Base-by-base conservation (phyloP, 2,888 invertebrate genomes). In the Ormyrus rosae region DNA sequence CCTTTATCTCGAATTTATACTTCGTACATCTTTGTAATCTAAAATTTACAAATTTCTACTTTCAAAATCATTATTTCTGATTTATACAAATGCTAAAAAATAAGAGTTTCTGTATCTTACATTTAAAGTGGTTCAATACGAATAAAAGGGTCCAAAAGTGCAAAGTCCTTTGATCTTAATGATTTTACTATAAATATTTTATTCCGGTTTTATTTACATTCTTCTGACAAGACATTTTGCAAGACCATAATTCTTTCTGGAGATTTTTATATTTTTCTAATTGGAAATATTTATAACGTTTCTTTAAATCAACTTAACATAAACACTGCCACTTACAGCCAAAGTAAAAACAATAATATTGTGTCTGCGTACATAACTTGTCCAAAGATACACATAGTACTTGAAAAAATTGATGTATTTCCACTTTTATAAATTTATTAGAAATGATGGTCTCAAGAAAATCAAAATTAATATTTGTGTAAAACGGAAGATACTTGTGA, bases 271-370 rank as follows among this genome's bases (percentile, higher is more conserved):
- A 34, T 34, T 34, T 34, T 34, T 4, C 34, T 3, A 34, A 34
- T 34, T 34, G 34, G 34, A 34, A 34, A 34, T 34, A 34, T 68
- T 53, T 9, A 78, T 63, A 73, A 50, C 13, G 46, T 48, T 64
- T 73, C 48, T 50, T n/a, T 53, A n/a, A 45, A 55, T 34, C 13
- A 70, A 56, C 46, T 55, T 51, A 60, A 58, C 71, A 58, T 72
- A 72, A 69, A 58, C 61, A 81, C 77, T 81, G 81, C 81, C 81
- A 73, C 63, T 19, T 68, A 77, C 69, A 81, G 69, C 72, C 68
- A 81, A 77, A 77, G 71, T 69, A 74, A 79, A 55, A 73, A 67
- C n/a, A 63, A 71, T 55, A 63, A 11, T 2, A 51, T 72, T 58
- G 51, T 78, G 50, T 55, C 7, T 68, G 68, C 48, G 61, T 75